A percentile compares a stretch with the other conserved stretches of the same genome.
These are phyloP conservation scores for Gulo gulo DNA, from an alignment of 2,113 vertebrate genomes.

Conservation along the genomic window DNA sequence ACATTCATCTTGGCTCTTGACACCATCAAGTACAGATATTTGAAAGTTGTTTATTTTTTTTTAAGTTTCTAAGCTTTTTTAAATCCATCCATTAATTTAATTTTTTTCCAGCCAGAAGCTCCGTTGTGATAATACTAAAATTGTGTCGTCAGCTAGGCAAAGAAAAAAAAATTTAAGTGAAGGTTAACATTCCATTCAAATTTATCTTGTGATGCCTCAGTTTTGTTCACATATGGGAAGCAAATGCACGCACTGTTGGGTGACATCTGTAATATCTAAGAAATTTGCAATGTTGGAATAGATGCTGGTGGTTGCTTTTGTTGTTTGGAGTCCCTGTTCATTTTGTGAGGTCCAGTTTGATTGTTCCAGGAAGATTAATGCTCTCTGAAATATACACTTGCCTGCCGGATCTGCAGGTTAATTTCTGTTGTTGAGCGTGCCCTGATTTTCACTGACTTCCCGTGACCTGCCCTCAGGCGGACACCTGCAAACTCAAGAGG, in stretches of 20 bases:
- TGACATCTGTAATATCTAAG: slow-evolving; percentile 72
- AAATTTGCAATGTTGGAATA: slow-evolving; percentile 48
- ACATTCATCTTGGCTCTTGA: slow-evolving; percentile 82
- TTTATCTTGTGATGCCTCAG: slow-evolving; percentile 62
- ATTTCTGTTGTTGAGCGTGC: slow-evolving; percentile 21
- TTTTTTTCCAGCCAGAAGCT: slow-evolving; percentile 69
- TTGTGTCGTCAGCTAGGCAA: slow-evolving; percentile 64
- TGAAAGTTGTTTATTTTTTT: slow-evolving; percentile 78
- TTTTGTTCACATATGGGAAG: slow-evolving; percentile 61
- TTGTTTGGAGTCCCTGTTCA: slow-evolving; percentile 69
- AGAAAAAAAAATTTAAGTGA: slow-evolving; percentile 53
- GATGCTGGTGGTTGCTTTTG: slow-evolving; percentile 55
- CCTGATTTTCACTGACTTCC: slow-evolving; percentile 36
- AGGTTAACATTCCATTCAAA: slow-evolving; percentile 69
- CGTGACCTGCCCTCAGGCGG: slow-evolving; percentile 58
- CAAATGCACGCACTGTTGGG: slow-evolving; percentile 52
- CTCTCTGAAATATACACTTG: not conserved
- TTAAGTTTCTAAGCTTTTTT: slow-evolving; percentile 68
- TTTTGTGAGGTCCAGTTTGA: slow-evolving; percentile 37
- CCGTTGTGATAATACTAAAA: slow-evolving; percentile 71
- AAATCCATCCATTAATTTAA: slow-evolving; percentile 69
- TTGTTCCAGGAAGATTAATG: not conserved
- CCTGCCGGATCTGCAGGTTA: not conserved
- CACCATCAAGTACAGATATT: slow-evolving; percentile 78
- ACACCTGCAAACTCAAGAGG: slow-evolving; percentile 50